Evolutionary conservation across 2,888 invertebrate genomes (phyloP).

Genomic region (Melinaea marsaeus): DNA sequence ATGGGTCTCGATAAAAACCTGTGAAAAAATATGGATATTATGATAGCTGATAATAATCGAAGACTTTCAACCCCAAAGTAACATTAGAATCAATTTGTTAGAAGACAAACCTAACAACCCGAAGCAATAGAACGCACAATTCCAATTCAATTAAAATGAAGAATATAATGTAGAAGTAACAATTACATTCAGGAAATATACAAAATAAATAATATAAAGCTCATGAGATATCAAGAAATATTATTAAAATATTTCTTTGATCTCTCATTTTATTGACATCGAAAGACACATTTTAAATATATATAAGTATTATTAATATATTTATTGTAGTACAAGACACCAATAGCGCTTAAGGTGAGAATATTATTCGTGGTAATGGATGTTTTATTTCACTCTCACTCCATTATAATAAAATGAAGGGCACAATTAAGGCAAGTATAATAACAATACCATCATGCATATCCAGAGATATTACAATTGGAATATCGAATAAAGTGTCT

Average conservation of each 20-base stretch:
- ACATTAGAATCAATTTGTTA: conserved; percentile 13
- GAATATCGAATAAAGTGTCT: conserved; percentile 15
- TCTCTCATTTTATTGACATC: conserved; percentile 29
- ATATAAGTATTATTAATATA: conserved; percentile 4
- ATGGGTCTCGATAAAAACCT: conserved; percentile 11
- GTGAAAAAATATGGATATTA: conserved; percentile 3
- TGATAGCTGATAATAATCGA: conserved; percentile 17
- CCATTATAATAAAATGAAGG: conserved; percentile 37
- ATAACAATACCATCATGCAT: conserved; percentile 34
- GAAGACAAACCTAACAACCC: conserved; percentile 16
- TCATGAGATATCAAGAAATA: conserved; percentile 30
- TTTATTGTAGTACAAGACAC: conserved; percentile 41
- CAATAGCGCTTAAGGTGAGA: conserved; percentile 49
- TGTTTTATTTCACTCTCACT: conserved; percentile 25
- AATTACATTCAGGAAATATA: conserved; percentile 31
- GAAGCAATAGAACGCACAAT: conserved; percentile 8
- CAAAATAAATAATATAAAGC: conserved; percentile 14
- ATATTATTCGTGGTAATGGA: conserved; percentile 40
- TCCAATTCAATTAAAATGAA: conserved; percentile 8
- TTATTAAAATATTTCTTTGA: conserved; percentile 35
- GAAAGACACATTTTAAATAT: conserved; percentile 28
- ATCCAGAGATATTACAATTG: conserved; percentile 24
- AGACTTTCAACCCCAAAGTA: conserved; percentile 32
- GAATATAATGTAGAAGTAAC: conserved; percentile 11
- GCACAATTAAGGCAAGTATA: conserved; percentile 38